Evolutionary conservation across 1,140 invertebrate genomes (phyloP), one percentile per base, ranked within the genome.

Genomic region (Lordiphosa clarofinis): DNA sequence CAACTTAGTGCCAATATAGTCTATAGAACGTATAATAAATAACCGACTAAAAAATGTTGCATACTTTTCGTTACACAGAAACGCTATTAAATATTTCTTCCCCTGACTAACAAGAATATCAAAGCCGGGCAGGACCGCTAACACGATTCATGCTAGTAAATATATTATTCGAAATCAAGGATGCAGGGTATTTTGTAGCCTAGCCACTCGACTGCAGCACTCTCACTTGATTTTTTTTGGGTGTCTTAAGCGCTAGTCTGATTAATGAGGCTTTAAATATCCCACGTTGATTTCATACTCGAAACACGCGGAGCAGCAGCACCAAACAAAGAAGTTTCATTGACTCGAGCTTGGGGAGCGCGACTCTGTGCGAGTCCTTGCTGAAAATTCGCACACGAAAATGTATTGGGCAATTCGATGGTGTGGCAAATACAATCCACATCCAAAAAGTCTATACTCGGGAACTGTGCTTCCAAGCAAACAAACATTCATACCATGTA

Each of bases 241-340:
- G 21, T 42, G 15, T 21, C 39, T 3, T 19, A 56, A 57, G 72
- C 53, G 54, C 44, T 54, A 46, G 62, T 49, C 76, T 87, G 82
- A 87, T 87, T 87, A 87, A 87, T 87, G 82, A 87, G 82, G 76
- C 82, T 78, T 87, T 87, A 87, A 87, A 87, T 87, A 87, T 87
- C 73, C 82, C 82, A 87, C 82, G 87, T 87, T 87, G 82, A 87
- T 87, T 87, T 87, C 63, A 87, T 86, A 86, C 71, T 76, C 66
- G 67, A 86, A 81, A 65, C 57, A 62, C 78, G 72, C 73, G 38
- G 57, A 73, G 76, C 56, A 65, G 36, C 63, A 19, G 24, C 46
- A 50, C 44, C 78, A 76, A 46, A 73, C 73, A 78, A 84, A 84
- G 73, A 82, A 81, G 76, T 87, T 87, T 82, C 82, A 87, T 87